These are phyloP conservation scores for Umimayanthus kanabou DNA, from an alignment of 92 coral and sea anemone species.

Conservation along the genomic window DNA sequence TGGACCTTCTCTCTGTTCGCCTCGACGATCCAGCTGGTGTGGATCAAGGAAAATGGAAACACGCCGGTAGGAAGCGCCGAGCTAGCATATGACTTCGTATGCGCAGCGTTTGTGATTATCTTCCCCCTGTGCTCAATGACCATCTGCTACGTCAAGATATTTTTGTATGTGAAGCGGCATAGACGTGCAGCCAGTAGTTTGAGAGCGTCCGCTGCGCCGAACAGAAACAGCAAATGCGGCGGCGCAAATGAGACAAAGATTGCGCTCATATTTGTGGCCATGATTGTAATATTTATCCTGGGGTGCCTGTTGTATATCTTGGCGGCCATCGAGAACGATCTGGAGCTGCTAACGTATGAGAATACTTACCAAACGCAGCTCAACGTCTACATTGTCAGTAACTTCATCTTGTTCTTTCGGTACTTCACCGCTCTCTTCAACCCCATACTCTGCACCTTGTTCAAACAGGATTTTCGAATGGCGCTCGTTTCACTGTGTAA, in stretches of 20 bases:
- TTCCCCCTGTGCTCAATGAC: slow-evolving; percentile 58
- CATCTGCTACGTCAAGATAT: slow-evolving; percentile 62
- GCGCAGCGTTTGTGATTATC: slow-evolving; percentile 56
- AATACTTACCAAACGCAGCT: slow-evolving; percentile 41
- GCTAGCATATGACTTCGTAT: slow-evolving; percentile 58
- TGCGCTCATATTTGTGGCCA: slow-evolving; percentile 64
- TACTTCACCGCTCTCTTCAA: slow-evolving; percentile 76
- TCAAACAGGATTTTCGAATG: slow-evolving; percentile 69
- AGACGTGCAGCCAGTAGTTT: slow-evolving; percentile 35
- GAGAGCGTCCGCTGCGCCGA: slow-evolving; percentile 13
- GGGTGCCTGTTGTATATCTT: slow-evolving; percentile 70
- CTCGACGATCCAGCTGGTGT: slow-evolving; percentile 61
- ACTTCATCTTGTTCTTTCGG: slow-evolving; percentile 59
- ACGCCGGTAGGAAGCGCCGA: slow-evolving; percentile 33
- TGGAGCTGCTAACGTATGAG: slow-evolving; percentile 47
- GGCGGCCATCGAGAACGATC: slow-evolving; percentile 62
- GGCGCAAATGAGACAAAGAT: slow-evolving; percentile 60
- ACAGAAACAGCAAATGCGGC: slow-evolving; percentile 1
- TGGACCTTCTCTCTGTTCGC: slow-evolving; percentile 71
- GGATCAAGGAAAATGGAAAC: slow-evolving; percentile 44
- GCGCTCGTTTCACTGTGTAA: slow-evolving; percentile 39
- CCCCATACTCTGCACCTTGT: slow-evolving; percentile 68
- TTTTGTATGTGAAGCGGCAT: slow-evolving; percentile 51
- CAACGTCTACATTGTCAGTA: slow-evolving; percentile 31
- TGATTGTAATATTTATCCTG: slow-evolving; percentile 73